phyloP scores from a whole-genome alignment of 2,888 invertebrate species.

The Crepidodera aurea region DNA sequence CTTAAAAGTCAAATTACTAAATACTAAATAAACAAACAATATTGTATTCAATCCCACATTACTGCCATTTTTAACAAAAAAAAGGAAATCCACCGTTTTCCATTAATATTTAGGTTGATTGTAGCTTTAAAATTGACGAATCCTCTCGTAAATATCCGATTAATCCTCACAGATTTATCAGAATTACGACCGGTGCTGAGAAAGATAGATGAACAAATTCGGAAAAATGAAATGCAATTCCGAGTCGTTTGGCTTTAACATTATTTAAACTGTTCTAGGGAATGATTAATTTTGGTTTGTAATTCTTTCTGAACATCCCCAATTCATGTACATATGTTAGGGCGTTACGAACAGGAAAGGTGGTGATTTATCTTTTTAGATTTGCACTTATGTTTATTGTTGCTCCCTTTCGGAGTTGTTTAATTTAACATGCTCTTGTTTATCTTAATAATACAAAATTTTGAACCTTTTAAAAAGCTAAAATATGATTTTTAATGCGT shows the following conservation, averaged over 20 bases:
- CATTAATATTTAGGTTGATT: constrained; percentile 8
- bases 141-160: constrained; percentile 26
- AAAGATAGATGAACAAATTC: constrained; percentile 55
- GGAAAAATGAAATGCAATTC: constrained; percentile 58
- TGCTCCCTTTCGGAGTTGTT: too few species aligned
- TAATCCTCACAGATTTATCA: constrained; percentile 49
- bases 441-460: too few species aligned
- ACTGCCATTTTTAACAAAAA: too few species aligned
- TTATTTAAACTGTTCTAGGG: constrained; percentile 53
- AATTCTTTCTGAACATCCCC: constrained; percentile 46
- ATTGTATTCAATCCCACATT: too few species aligned
- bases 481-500: too few species aligned
- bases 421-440: too few species aligned
- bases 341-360: constrained; percentile 5
- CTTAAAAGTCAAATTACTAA: too few species aligned
- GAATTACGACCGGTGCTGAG: constrained; percentile 49
- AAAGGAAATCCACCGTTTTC: too few species aligned
- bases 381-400: not conserved
- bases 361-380: constrained; percentile 3
- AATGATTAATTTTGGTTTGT: constrained; percentile 46
- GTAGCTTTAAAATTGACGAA: constrained; percentile 2
- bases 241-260: constrained; percentile 56
- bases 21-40: too few species aligned
- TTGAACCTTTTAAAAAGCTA: too few species aligned
- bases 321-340: constrained; percentile 37